A percentile compares a stretch with the other conserved stretches of the same genome.
phyloP scores from a whole-genome alignment of 2,797 vertebrate species.

The Glyptemys insculpta region DNA sequence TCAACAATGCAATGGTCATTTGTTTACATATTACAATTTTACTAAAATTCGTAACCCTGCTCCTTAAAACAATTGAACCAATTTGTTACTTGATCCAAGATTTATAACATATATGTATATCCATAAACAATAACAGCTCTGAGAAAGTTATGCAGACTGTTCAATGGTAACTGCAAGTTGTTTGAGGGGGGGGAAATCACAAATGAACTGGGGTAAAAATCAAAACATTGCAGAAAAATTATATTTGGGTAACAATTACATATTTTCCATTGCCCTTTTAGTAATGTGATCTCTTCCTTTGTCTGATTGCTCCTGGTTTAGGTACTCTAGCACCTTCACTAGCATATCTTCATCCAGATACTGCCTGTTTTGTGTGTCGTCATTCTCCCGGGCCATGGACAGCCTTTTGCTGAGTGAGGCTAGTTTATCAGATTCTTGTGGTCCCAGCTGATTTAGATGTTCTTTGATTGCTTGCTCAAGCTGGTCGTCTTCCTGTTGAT shows the following conservation, averaged over 20 bases:
- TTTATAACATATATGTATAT: slow-evolving; percentile 81
- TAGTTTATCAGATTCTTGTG: slow-evolving; percentile 80
- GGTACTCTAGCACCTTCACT: slow-evolving; percentile 90
- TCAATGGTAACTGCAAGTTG: slow-evolving; percentile 66
- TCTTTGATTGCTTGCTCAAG: slow-evolving; percentile 87
- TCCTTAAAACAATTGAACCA: slow-evolving; percentile 80
- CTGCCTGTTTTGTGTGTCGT: slow-evolving; percentile 82
- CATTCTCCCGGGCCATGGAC: slow-evolving; percentile 71
- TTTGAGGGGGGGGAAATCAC: slow-evolving; percentile 77
- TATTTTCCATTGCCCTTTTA: slow-evolving; percentile 87
- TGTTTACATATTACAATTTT: slow-evolving; percentile 68
- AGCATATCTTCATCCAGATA: slow-evolving; percentile 89
- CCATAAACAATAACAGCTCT: slow-evolving; percentile 82
- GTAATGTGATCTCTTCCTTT: slow-evolving; percentile 85
- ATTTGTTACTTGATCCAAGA: slow-evolving; percentile 72
- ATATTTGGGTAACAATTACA: slow-evolving; percentile 76
- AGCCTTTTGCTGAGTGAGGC: slow-evolving; percentile 82
- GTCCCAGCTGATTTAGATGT: slow-evolving; percentile 85
- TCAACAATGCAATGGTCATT: slow-evolving; percentile 73
- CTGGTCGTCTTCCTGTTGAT: slow-evolving; percentile 77
- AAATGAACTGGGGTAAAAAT: slow-evolving; percentile 73
- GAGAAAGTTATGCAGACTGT: slow-evolving; percentile 74
- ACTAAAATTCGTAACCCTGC: slow-evolving; percentile 74
- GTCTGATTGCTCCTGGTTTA: slow-evolving; percentile 90
- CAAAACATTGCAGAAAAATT: slow-evolving; percentile 65